Conservation (phyloP, 2,113 vertebrate species). For the Poeciliopsis occidentalis region DNA sequence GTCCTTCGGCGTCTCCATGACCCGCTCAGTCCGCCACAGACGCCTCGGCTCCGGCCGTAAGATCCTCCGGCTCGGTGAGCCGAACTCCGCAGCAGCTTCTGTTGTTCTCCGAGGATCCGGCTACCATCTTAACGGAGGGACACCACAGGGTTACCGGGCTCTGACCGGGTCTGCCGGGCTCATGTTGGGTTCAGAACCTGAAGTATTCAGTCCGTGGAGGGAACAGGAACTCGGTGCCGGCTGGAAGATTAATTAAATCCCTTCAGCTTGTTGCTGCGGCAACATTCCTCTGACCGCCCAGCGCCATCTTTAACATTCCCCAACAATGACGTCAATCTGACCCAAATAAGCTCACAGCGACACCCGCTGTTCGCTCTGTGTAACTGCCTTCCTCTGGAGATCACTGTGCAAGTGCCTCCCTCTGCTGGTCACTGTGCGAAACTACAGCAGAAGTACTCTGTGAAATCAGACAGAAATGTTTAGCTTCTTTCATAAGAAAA, state of each 20-base stretch:
- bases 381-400: constrained; percentile 21
- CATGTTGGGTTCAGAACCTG: neutral
- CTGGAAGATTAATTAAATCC: constrained; percentile 42
- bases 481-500: too few species aligned
- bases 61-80: constrained; percentile 51
- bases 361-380: constrained; percentile 6
- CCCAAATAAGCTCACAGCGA: constrained; percentile 14
- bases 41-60: constrained; percentile 36
- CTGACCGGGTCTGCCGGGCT: neutral
- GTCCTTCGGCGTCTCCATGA: constrained; percentile 67
- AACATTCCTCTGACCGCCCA: constrained; percentile 46
- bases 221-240: neutral
- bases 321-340: constrained; percentile 70
- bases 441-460: constrained; percentile 25
- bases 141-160: constrained; percentile 14
- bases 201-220: neutral
- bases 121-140: constrained; percentile 70
- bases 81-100: constrained; percentile 60
- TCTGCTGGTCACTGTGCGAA: neutral
- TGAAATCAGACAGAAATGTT: neutral
- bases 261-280: constrained; percentile 37
- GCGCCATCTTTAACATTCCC: constrained; percentile 81
- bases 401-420: constrained; percentile 9
- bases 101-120: constrained; percentile 63
- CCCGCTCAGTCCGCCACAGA: constrained; percentile 54